Evolutionary conservation across 2,113 vertebrate genomes (phyloP), one percentile per base, ranked within the genome.

Genomic region (Malurus elegans): DNA sequence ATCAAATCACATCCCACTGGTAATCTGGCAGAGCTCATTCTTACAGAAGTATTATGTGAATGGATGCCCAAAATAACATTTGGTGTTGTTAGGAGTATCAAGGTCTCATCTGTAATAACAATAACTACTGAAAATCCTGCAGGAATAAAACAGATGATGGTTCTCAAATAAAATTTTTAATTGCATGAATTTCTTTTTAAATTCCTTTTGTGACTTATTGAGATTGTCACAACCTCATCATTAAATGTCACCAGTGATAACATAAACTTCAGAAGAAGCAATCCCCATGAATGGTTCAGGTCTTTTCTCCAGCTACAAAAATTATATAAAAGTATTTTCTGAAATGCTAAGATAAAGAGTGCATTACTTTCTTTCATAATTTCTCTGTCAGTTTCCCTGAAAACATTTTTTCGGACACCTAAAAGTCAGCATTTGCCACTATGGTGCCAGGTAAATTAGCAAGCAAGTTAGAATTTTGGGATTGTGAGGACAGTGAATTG

Each of bases 1-100:
- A 92, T 97, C 97, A 81, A 93, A 96, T 96, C 96, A 91, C 80
- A 93, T 97, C 90, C 91, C 87, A 61, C 76, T 91, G 79, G 62
- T 92, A 80, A 93, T 80, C 51, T 79, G 90, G 82, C 86, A 93
- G 85, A 74, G 61, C 93, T 97, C 95, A 95, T 97, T 96, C 96
- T 96, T 94, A 86, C 86, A 93, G 86, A 95, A 97, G 96, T 91
- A 88, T 95, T 96, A 83, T 79, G 86, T 96, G 93, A 97, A 95
- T 94, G 90, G 94, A 96, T 94, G 89, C 97, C 95, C 86, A 97
- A 97, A 98, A 98, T 98, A 98, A 95, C 94, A 54, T 91, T 94
- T 86, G 61, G 28, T 93, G 88, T 80, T 96, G 80, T 82, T 78
- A 92, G 85, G 53, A 90, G 60, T 79, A 95, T 87, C 79, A 96